A percentile compares a stretch with the other conserved stretches of the same genome.
These are phyloP conservation scores for Gadopsis bispinosus DNA, from an alignment of 2,797 vertebrate species.

Conservation along the genomic window DNA sequence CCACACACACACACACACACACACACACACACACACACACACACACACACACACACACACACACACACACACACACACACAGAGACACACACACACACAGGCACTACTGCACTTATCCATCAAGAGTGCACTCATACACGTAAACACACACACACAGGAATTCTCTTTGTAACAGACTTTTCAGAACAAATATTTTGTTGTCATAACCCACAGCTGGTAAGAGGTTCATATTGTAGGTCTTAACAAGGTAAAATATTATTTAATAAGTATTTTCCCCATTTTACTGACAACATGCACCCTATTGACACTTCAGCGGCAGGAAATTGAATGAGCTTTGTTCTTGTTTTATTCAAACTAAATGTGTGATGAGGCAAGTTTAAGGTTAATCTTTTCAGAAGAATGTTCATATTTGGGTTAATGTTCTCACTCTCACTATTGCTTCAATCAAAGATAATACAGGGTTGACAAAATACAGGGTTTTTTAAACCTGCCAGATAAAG, in stretches of 20 bases:
- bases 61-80: neutral
- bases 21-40: too few relatives aligned
- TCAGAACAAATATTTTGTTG: neutral
- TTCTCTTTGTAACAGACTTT: neutral
- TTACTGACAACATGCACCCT: neutral
- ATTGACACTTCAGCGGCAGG: neutral
- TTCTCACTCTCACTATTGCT: neutral
- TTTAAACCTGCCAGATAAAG: slow-evolving; percentile 58
- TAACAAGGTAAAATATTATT: neutral
- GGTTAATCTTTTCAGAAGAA: neutral
- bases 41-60: neutral
- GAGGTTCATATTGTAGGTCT: slow-evolving; percentile 3
- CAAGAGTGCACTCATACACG: neutral
- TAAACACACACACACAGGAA: slow-evolving; percentile 8
- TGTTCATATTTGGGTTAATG: neutral
- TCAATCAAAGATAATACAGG: neutral
- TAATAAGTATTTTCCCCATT: neutral
- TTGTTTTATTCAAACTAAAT: neutral
- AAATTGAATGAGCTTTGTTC: slow-evolving; percentile 2
- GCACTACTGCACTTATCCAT: slow-evolving; percentile 3
- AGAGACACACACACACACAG: neutral
- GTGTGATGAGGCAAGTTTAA: neutral
- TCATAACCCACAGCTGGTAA: slow-evolving; percentile 3
- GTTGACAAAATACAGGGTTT: neutral
- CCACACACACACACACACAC: too few relatives aligned